These are phyloP conservation scores for Melolontha melolontha DNA, from an alignment of 2,888 invertebrate genomes.

Conservation along the genomic window DNA sequence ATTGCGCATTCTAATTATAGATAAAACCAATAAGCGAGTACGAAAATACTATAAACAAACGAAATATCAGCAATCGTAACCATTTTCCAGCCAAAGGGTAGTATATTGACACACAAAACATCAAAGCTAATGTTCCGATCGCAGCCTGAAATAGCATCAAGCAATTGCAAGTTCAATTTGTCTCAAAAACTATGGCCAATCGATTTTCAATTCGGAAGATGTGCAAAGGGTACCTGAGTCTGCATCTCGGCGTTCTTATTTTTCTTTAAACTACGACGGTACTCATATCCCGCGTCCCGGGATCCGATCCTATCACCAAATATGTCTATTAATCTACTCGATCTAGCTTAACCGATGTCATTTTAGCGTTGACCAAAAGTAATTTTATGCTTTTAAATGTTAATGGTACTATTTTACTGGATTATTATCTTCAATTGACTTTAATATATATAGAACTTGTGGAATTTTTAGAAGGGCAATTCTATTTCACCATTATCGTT, in stretches of 20 bases:
- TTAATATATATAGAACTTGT: no score
- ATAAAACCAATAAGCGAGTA: no score
- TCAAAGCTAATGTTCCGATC: constrained; percentile 22
- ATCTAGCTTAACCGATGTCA: not conserved
- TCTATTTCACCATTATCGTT: no score
- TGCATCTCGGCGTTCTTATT: constrained; percentile 37
- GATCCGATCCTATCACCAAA: constrained; percentile 6
- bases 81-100: not conserved
- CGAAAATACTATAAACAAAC: no score
- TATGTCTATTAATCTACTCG: not conserved
- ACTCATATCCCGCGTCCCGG: not conserved
- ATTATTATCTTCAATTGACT: no score
- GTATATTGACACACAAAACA: constrained; percentile 24
- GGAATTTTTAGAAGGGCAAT: no score
- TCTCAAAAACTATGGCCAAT: constrained; percentile 22
- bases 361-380: no score
- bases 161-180: constrained; percentile 36
- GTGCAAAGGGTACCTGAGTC: constrained; percentile 33
- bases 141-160: constrained; percentile 11
- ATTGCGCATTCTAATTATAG: no score
- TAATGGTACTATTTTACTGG: no score
- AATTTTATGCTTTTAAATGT: no score
- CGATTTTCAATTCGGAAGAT: constrained; percentile 35
- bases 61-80: not conserved
- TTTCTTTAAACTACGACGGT: constrained; percentile 26